phyloP scores from a whole-genome alignment of 1,140 invertebrate genomes.

The Plectrocnemia conspersa region DNA sequence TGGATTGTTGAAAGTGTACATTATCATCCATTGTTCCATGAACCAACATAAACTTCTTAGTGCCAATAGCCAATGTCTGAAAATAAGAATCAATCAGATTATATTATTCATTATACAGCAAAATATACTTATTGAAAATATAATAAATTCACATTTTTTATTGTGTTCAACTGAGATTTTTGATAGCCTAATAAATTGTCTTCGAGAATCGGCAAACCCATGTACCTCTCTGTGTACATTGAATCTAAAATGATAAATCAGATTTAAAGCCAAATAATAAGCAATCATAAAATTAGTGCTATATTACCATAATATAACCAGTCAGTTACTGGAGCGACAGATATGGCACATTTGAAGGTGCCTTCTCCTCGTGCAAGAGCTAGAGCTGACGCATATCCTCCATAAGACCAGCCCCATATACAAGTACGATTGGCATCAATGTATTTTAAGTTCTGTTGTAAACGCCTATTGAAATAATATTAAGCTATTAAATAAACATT shows the following conservation, averaged over 20 bases:
- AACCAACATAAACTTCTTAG: constrained; percentile 81
- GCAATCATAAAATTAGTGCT: not conserved
- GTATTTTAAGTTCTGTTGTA: constrained; percentile 62
- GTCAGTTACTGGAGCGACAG: constrained; percentile 86
- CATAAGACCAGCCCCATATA: constrained; percentile 94
- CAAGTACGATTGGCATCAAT: constrained; percentile 68
- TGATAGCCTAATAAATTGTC: constrained; percentile 72
- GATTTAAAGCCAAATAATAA: not conserved
- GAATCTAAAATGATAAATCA: constrained; percentile 65
- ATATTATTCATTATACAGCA: not conserved
- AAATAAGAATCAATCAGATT: constrained; percentile 3
- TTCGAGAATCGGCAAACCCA: constrained; percentile 69
- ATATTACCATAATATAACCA: constrained; percentile 78
- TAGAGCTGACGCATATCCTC: constrained; percentile 80
- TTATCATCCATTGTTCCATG: constrained; percentile 94
- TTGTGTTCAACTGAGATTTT: constrained; percentile 63
- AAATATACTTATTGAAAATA: not conserved
- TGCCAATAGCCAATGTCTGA: constrained; percentile 49
- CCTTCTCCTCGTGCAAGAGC: constrained; percentile 70
- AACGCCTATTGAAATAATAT: constrained; percentile 44
- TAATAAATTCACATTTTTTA: constrained; percentile 42
- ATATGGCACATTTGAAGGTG: constrained; percentile 87
- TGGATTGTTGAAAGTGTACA: constrained; percentile 94
- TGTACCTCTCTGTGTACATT: constrained; percentile 94
- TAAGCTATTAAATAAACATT: constrained; percentile 4